Base-by-base conservation (phyloP, 2,888 invertebrate species). In the Metopia argyrocephala region DNA sequence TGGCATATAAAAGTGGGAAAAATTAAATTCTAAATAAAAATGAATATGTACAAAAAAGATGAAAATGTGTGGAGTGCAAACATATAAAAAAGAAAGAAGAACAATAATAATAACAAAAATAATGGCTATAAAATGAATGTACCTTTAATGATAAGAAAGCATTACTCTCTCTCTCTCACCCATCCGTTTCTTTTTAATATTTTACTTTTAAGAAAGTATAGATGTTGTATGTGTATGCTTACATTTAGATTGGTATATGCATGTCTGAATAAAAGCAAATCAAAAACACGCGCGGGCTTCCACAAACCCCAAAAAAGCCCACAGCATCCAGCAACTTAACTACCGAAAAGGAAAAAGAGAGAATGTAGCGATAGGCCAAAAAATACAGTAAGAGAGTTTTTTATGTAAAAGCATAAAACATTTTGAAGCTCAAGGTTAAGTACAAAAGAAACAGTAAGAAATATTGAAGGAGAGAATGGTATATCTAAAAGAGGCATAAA, bases 281-380 rank as follows among this genome's bases (percentile, higher is more conserved):
- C 87, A 87, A 87, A 86, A 86, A 87, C 88, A 87, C 87, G 88
- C 88, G 88, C 86, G 85, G 27, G 81, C 85, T 85, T 85, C 82
- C 83, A 38, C 85, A 84, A 23, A 31, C 31, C 21, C 4, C 15
- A 27, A 15, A 7, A 21, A 21, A 20, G 2, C 31, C 9, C 50
- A 57, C n/a, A 27, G 45, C 27, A 48, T 38, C 12, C 68, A 18
- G 50, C 31, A 38, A 12, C 38, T 15, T 15, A 18, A 68, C 46
- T 61, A 70, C n/a, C 15, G 7, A 2, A 20, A 21, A 5, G 5
- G 61, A 12, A 38, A 38, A 38, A 38, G 38, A 38, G 38, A 38
- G 15, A 15, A 12, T 50, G 3, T 20, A 45, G 27, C 4, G 28
- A 54, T 46, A 28, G 5, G n/a, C 20, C 12, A 45, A 46, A 1